Percentiles rank a stretch among this genome's conserved stretches.
Conservation (phyloP, 2,113 vertebrate genomes). For the Junco hyemalis region DNA sequence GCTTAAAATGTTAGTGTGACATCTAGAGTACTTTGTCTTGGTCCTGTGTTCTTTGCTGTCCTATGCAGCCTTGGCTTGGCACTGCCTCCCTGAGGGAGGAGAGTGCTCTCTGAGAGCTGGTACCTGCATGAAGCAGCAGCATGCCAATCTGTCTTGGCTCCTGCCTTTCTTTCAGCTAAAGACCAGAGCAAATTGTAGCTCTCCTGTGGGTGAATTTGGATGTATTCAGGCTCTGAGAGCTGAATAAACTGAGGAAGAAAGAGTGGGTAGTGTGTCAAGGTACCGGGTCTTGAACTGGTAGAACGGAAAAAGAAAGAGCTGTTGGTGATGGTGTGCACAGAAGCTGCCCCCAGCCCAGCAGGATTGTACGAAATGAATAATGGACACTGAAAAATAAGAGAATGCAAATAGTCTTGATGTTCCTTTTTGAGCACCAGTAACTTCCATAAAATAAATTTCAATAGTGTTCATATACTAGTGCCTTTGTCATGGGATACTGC, state of each 20-base stretch:
- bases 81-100: not conserved
- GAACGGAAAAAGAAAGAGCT: not conserved
- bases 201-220: not conserved
- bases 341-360: not conserved
- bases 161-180: not conserved
- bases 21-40: not conserved
- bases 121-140: not conserved
- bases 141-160: not conserved
- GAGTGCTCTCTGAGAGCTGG: not conserved
- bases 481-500: not conserved
- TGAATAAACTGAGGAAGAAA: not conserved
- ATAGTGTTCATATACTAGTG: not conserved
- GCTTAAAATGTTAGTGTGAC: not conserved
- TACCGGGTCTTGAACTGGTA: not conserved
- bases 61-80: not conserved
- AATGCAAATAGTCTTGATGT: not conserved
- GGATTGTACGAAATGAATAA: not conserved
- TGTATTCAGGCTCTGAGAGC: not conserved
- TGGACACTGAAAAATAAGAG: not conserved
- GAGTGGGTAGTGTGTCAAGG: not conserved
- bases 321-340: not conserved
- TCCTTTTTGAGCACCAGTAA: not conserved
- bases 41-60: not conserved
- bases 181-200: not conserved
- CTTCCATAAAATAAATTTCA: not conserved